Base-by-base conservation (phyloP, 2,888 invertebrate species). In the Hypsopygia costalis region DNA sequence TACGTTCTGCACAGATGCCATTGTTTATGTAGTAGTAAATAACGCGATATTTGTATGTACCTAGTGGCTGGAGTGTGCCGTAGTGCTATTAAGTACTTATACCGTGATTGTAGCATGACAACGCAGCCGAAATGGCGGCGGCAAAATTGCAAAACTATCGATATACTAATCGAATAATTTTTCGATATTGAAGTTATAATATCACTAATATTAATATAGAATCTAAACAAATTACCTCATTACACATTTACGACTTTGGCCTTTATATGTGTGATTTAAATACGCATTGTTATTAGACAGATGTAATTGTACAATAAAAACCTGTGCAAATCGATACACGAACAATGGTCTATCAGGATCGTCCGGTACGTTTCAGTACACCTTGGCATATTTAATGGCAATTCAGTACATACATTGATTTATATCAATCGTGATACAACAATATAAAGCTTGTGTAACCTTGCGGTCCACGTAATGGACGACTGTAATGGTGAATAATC, bases 271-370 rank as follows among this genome's bases (percentile, higher is more conserved):
- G 3, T 39, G 20, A 33, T 39, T 33, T 27, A 34, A 30, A 22
- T 36, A 22, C 20, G 20, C 36, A 36, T 20, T 29, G 20, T 30
- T 11, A 30, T 10, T 30, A 11, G n/a, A 30, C 11, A 30, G 1
- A 30, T 30, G n/a, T 4, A 16, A 16, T 16, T n/a, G 30, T 10
- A 30, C 11, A 11, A 30, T 30, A 30, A 9, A 30, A 11, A 10
- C 30, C 5, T 5, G 11, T 10, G 11, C 22, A 33, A 27, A 61
- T 57, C 51, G 47, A 55, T 45, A 47, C 40, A n/a, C 11, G 30
- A 45, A 53, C 75, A 76, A 76, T 75, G 57, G 69, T 63, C 72
- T 57, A 74, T 74, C 74, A 68, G 44, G 58, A 33, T 37, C 16
- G 16, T 16, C 32, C 31, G 16, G 27, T 34, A 28, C 9, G 20